Evolutionary conservation across 2,113 vertebrate species (phyloP).

Genomic region (Amblyornis subalaris): DNA sequence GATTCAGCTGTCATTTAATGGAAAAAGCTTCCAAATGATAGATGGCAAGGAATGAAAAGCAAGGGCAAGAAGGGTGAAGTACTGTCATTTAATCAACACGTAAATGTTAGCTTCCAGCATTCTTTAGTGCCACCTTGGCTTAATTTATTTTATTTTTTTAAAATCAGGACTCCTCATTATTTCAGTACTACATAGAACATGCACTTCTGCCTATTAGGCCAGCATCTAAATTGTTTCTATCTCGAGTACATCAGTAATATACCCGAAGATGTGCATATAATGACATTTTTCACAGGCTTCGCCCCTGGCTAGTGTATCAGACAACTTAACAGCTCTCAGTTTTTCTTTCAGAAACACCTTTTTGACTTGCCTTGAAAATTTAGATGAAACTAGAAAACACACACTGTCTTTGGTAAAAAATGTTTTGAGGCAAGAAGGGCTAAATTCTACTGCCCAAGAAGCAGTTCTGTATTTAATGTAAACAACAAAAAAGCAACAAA

Average conservation of each 20-base stretch:
- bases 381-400: not conserved
- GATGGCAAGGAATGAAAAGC: not conserved
- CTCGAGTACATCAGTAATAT: not conserved
- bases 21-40: not conserved
- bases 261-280: not conserved
- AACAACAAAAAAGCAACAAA: not conserved
- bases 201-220: not conserved
- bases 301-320: not conserved
- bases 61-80: constrained; percentile 8
- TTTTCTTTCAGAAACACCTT: not conserved
- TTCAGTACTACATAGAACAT: not conserved
- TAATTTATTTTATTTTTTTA: not conserved
- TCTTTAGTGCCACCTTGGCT: not conserved
- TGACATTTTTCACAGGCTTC: not conserved
- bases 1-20: not conserved
- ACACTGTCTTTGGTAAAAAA: not conserved
- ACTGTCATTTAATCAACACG: constrained; percentile 22
- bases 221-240: not conserved
- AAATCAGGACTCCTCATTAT: not conserved
- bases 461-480: not conserved
- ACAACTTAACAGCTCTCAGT: not conserved
- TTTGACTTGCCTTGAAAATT: not conserved
- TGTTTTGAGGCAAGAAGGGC: not conserved
- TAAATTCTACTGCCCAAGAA: not conserved
- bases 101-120: not conserved